phyloP scores from a whole-genome alignment of 2,888 invertebrate species.

The Lasioglossum oenotherae region DNA sequence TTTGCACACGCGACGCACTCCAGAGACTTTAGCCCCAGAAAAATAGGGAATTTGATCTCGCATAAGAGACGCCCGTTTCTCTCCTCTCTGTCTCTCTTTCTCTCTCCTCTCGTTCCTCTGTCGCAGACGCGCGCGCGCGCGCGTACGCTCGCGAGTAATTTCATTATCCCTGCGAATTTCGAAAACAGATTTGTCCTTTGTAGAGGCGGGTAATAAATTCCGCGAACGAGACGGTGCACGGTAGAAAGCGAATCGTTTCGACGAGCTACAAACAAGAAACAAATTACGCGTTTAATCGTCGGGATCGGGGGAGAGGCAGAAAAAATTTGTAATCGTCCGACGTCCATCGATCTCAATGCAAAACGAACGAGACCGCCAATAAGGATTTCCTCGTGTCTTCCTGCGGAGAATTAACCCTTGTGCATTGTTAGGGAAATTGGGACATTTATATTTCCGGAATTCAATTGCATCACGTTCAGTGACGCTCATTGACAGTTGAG shows the following conservation, averaged over 20 bases:
- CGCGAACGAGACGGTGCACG: not conserved
- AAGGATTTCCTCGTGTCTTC: not conserved
- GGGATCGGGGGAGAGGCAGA: not conserved
- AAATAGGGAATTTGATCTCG: slow-evolving; percentile 42
- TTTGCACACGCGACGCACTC: slow-evolving; percentile 46
- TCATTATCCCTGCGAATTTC: slow-evolving; percentile 46
- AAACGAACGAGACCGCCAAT: not conserved
- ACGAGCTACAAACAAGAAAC: not conserved
- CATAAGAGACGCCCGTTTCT: slow-evolving; percentile 5
- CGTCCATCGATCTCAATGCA: not conserved
- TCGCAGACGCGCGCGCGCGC: not conserved
- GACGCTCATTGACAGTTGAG: not conserved
- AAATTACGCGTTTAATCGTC: slow-evolving; percentile 12
- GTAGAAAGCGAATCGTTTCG: not conserved
- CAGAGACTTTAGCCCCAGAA: slow-evolving; percentile 28
- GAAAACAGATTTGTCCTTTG: slow-evolving; percentile 42
- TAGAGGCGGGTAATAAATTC: slow-evolving; percentile 23
- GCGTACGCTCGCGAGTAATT: slow-evolving; percentile 27
- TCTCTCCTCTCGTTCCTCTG: not conserved
- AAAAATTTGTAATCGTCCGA: slow-evolving; percentile 3
- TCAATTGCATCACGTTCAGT: not conserved
- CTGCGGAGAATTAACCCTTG: not conserved
- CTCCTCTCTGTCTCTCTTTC: not conserved
- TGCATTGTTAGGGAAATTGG: not conserved
- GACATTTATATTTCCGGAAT: not conserved